Evolutionary conservation across 2,113 vertebrate genomes (phyloP).

Genomic region (Herpailurus yagouaroundi): DNA sequence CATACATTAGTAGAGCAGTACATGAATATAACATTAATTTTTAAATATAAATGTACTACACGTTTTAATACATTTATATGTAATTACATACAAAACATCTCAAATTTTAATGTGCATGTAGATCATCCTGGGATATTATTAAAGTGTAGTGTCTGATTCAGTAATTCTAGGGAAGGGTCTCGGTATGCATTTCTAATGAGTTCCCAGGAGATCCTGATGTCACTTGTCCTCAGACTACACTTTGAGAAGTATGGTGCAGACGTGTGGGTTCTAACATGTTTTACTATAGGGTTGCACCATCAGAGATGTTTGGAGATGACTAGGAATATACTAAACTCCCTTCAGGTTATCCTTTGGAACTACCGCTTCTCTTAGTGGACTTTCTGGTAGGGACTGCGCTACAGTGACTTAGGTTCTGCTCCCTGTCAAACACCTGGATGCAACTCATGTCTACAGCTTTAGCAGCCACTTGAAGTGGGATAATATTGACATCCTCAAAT

Average conservation of each 20-base stretch:
- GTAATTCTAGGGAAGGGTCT: neutral
- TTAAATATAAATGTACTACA: neutral
- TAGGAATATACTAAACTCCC: neutral
- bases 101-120: neutral
- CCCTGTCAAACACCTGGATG: neutral
- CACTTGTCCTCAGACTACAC: neutral
- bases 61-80: conserved; percentile 25
- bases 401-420: neutral
- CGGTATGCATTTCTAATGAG: neutral
- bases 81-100: neutral
- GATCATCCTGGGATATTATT: conserved; percentile 8
- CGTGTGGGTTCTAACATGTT: neutral
- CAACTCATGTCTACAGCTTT: neutral
- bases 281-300: neutral
- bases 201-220: neutral
- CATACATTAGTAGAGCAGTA: neutral
- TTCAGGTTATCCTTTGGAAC: neutral
- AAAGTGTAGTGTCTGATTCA: conserved; percentile 29
- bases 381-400: neutral
- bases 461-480: neutral
- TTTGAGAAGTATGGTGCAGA: neutral
- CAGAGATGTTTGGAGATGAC: neutral
- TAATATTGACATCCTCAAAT: neutral
- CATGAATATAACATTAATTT: neutral
- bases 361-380: neutral